Conservation (phyloP, 2,113 vertebrate genomes). For the Hyaena hyaena region DNA sequence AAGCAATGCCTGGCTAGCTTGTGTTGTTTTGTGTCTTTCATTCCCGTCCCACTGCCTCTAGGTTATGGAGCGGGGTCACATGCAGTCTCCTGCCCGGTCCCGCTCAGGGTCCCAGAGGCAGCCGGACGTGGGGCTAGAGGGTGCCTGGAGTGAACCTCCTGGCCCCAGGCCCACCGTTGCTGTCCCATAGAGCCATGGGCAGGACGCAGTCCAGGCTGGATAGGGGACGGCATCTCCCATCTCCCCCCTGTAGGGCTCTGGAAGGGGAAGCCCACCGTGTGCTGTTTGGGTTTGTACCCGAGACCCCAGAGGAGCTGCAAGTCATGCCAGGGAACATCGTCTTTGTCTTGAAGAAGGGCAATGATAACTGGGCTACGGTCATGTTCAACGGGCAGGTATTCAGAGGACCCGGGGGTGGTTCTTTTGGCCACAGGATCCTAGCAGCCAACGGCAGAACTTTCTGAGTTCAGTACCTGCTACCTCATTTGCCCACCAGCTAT, state of each 20-base stretch:
- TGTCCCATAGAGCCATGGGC: rapidly evolving
- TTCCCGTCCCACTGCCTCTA: not conserved
- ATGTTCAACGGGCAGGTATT: conserved; percentile 96
- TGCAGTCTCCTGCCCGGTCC: rapidly evolving
- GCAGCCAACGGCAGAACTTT: not conserved
- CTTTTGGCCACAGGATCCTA: not conserved
- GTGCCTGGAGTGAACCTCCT: not conserved
- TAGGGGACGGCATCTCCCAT: not conserved
- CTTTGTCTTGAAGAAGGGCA: conserved; percentile 94
- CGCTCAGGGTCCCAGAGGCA: not conserved
- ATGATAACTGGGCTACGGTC: conserved; percentile 97
- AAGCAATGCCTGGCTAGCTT: rapidly evolving
- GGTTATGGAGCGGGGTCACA: rapidly evolving
- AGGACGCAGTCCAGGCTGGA: not conserved
- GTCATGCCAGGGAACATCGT: conserved; percentile 97
- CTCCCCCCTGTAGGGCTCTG: conserved; percentile 87
- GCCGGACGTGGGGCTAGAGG: not conserved
- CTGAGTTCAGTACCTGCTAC: rapidly evolving
- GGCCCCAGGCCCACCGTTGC: not conserved
- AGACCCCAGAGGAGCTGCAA: conserved; percentile 92
- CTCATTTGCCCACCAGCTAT: not conserved
- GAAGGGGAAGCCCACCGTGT: conserved; percentile 94
- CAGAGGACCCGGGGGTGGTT: rapidly evolving
- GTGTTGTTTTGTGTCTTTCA: too few species aligned
- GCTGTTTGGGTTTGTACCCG: conserved; percentile 93